Evolutionary conservation across 1,140 invertebrate genomes (phyloP), one percentile per base, ranked within the genome.

Genomic region (Lordiphosa collinella): DNA sequence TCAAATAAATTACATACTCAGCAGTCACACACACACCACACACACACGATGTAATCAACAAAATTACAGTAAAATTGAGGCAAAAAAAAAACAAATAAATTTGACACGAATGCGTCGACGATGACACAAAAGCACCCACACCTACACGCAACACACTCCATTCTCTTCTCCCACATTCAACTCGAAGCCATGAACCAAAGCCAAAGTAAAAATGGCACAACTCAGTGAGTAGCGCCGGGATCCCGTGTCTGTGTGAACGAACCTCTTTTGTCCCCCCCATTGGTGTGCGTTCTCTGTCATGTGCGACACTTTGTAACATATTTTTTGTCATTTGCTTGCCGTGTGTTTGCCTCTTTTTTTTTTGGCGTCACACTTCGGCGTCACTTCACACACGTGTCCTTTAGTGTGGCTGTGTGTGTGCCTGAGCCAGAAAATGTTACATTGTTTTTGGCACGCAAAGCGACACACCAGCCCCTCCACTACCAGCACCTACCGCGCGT

Each of bases 221-320:
- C 72, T 67, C 22, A 25, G 22, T 25, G 22, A 25, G 22, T 7
- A 7, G 22, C 22, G 3, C 22, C n/a, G n/a, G n/a, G n/a, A n/a
- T n/a, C n/a, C n/a, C n/a, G n/a, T n/a, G n/a, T n/a, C n/a, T n/a
- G n/a, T 41, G 50, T 35, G 47, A 34, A 22, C 12, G 29, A 12
- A 43, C 12, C 16, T 18, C 41, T 44, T 44, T 44, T 18, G 18
- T 44, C 22, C 22, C n/a, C n/a, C 22, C 22, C 22, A 25, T 7
- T 25, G 22, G 22, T 38, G 9, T 38, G 37, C 12, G 13, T 38
- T 14, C 13, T 18, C 22, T 59, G 75, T 69, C 74, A 65, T 80
- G 75, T 79, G 74, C 75, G 76, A 82, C 78, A 82, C 76, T 84
- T 84, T 82, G 76, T 82, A 84, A 76, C 76, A 82, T 82, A 82